Base-by-base conservation (phyloP, 2,888 invertebrate genomes). In the Amiota communis region DNA sequence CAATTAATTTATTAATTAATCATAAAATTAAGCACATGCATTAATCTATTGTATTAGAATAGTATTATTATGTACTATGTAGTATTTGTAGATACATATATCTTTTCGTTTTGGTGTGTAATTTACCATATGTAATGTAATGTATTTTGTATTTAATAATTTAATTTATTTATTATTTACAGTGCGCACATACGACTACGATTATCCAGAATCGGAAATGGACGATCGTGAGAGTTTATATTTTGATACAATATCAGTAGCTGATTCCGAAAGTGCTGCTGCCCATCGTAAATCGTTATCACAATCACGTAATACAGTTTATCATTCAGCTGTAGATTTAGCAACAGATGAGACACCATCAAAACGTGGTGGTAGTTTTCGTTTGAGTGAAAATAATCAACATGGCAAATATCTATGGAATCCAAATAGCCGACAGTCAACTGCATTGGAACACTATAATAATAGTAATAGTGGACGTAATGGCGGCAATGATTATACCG, bases 291-390 rank as follows among this genome's bases (percentile, higher is more conserved):
- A 89, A 80, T 89, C 90, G 36, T 77, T 92, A 70, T 91, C 91
- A 75, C 89, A 92, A 80, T 92, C 92, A 47, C 89, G 91, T 68
- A 91, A 92, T 84, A 92, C 92, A 15, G 90, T 93, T 59, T 93
- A 93, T 82, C 92, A 92, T 81, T 92, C 92, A 70, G 91, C 92
- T 1, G 90, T 91, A 61, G 92, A 92, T 86, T 84, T 92, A 74
- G 87, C 86, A 20, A 85, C 85, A 8, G 88, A 88, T 79, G 89
- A 88, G 71, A 81, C 86, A 9, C 84, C 84, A 0, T 76, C 80
- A 15, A 83, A 81, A 47, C 82, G 88, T 1, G 81, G 83, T 49
- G 81, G 83, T 49, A 85, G 85, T 71, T 75, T 86, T 57, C 83
- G 82, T 9, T 23, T 86, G 64, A 20, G 23, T 8, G 85, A 83